Evolutionary conservation across 2,888 invertebrate species (phyloP), one percentile per base, ranked within the genome.

Genomic region (Sipha maydis): DNA sequence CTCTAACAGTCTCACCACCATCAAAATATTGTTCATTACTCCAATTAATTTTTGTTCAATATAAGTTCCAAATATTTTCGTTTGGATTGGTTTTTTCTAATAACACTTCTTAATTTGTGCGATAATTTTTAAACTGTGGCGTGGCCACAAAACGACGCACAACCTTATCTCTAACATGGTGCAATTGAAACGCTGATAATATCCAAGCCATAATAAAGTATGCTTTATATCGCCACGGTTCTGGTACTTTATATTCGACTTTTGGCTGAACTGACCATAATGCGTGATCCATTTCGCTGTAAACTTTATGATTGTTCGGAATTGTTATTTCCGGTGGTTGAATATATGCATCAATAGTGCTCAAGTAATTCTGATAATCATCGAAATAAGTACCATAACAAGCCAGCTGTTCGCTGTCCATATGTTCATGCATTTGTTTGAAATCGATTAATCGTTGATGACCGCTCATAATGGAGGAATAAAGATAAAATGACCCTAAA

Each of bases 61-160:
- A 11, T 11, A 34, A 34, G 48, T 48, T 48, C 14, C 14, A 34
- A 34, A 1, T 48, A 48, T 48, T 21, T 21, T 25, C 21, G 3
- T 21, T 9, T 14, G 2, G 4, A 25, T 25, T 21, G 34, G 34
- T 4, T 34, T 19, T 21, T 61, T 25, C 21, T 25, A 25, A 21
- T 25, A 3, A 3, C 34, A 31, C 19, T 73, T 73, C 3, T 73
- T 31, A 31, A 19, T n/a, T 73, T 34, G 31, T 34, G 34, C 4
- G 25, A 38, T n/a, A 41, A 41, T 71, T 75, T 76, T 75, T 31
- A 85, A 83, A 89, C 1, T 31, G 34, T 56, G 89, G 89, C 8
- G 77, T 89, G 21, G 41, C 31, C n/a, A 89, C 85, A 85, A 89
- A 89, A 25, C 19, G 3, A 19, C 69, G 85, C 25, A 89, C 34